Conservation (phyloP, 2,797 vertebrate genomes). For the Chaenodraco wilsoni region DNA sequence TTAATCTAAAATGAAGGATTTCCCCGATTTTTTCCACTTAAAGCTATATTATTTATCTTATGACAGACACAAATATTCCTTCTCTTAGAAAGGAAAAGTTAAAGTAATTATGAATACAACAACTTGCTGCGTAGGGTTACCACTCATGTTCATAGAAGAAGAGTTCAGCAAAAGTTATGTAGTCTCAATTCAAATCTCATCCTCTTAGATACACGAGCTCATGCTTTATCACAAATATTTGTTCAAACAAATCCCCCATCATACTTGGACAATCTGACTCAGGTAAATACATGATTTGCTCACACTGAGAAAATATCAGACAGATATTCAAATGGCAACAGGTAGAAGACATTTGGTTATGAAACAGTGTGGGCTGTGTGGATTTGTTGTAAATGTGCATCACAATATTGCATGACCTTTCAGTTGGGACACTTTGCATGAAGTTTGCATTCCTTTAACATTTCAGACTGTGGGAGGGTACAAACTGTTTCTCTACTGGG, state of each 20-base stretch:
- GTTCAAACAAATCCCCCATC: not conserved
- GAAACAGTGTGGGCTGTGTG: conserved; percentile 44
- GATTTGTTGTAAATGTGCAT: conserved; percentile 55
- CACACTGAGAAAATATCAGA: conserved; percentile 43
- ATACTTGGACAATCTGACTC: conserved; percentile 13
- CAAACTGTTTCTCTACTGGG: conserved; percentile 7
- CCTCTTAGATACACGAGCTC: not conserved
- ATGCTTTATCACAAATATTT: not conserved
- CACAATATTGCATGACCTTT: conserved; percentile 74
- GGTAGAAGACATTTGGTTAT: conserved; percentile 58
- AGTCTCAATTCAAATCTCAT: no score
- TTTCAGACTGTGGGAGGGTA: conserved; percentile 53
- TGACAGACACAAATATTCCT: not conserved
- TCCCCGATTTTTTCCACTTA: not conserved
- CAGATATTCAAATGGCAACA: conserved; percentile 56
- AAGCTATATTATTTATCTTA: not conserved
- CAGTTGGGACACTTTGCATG: conserved; percentile 65
- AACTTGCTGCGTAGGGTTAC: not conserved
- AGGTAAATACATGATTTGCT: conserved; percentile 27
- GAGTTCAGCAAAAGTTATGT: no score
- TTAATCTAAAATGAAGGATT: not conserved
- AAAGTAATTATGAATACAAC: not conserved
- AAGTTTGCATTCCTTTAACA: conserved; percentile 73
- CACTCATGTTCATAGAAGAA: not conserved
- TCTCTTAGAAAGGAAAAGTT: not conserved